Conservation (phyloP, 2,113 vertebrate species). For the Megaceryle maxima region DNA sequence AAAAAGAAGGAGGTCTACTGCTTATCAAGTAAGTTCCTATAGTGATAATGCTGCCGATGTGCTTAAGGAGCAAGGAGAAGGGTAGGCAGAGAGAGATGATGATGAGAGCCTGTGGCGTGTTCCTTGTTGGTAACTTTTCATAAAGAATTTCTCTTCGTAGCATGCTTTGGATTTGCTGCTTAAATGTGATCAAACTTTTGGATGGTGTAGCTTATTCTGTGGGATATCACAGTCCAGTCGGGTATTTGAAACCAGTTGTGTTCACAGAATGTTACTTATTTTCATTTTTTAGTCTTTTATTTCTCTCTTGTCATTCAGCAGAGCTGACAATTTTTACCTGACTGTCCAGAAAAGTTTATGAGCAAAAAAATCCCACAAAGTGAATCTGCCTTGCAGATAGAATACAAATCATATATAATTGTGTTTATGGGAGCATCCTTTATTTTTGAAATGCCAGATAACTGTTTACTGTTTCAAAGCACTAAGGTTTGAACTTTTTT, state of each 20-base stretch:
- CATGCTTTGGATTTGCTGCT: not conserved
- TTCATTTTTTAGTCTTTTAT: not conserved
- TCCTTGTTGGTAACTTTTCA: not conserved
- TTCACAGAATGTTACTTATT: not conserved
- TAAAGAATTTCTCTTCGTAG: not conserved
- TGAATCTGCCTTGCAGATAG: not conserved
- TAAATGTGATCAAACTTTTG: not conserved
- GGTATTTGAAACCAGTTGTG: not conserved
- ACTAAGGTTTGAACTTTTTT: not conserved
- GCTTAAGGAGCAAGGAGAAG: not conserved
- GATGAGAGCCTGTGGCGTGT: fast-evolving
- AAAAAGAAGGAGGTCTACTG: not conserved
- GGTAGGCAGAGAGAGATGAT: not conserved
- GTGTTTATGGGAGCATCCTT: not conserved
- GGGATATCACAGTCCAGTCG: not conserved
- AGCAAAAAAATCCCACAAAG: not conserved
- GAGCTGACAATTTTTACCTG: not conserved
- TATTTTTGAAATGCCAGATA: not conserved
- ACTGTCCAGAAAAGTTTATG: not conserved
- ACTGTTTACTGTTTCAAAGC: not conserved
- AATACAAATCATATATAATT: not conserved
- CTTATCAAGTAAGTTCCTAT: not conserved
- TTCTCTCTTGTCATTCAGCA: not conserved
- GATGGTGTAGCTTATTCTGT: not conserved
- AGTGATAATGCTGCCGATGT: not conserved